These are phyloP conservation scores for Tineola bisselliella DNA, from an alignment of 2,888 invertebrate species.

Conservation along the genomic window DNA sequence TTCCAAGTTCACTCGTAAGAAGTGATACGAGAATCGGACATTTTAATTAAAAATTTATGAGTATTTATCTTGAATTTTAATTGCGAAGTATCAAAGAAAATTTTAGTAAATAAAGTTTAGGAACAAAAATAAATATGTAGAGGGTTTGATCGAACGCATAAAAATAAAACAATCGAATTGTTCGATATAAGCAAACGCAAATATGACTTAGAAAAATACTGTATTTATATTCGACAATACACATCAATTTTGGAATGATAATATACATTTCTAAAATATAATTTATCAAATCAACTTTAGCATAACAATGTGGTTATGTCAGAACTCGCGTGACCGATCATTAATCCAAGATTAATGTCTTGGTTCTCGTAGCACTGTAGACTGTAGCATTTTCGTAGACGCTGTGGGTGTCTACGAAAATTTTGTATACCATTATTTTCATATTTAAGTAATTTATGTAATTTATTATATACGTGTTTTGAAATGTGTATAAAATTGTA, in stretches of 20 bases:
- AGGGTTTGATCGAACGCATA: too few species aligned
- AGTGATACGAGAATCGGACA: background rate
- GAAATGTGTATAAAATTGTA: too few species aligned
- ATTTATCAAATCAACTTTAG: background rate
- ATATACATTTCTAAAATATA: background rate
- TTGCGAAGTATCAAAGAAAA: background rate
- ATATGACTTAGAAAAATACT: too few species aligned
- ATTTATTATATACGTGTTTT: too few species aligned
- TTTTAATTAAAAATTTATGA: background rate
- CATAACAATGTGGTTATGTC: background rate
- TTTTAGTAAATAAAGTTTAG: background rate
- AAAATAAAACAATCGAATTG: too few species aligned
- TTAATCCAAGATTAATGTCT: slow-evolving; percentile 1
- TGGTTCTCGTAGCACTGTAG: background rate
- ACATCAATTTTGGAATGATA: too few species aligned
- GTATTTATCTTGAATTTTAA: background rate
- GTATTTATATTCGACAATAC: too few species aligned
- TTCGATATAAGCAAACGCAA: too few species aligned
- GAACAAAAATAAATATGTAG: too few species aligned
- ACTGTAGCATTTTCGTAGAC: background rate
- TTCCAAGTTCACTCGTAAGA: background rate
- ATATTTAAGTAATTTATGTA: too few species aligned
- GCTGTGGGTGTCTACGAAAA: too few species aligned
- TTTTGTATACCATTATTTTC: too few species aligned
- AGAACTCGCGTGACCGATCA: background rate